Evolutionary conservation across 92 coral and sea anemone genomes (phyloP), one percentile per base, ranked within the genome.

Genomic region (Montipora capitata): DNA sequence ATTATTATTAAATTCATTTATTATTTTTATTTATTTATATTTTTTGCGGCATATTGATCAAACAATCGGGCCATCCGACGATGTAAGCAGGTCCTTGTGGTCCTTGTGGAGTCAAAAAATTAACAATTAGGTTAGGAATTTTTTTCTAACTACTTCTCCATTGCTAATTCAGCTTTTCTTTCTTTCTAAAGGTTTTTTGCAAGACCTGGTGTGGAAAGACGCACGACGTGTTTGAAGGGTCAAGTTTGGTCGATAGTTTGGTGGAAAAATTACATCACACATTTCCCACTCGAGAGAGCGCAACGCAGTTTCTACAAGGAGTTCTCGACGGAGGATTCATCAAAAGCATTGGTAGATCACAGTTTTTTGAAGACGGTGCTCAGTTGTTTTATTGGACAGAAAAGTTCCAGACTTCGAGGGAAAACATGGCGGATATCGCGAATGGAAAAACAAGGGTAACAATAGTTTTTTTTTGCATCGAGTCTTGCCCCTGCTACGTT

Each of bases 191-290:
- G 96, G 90, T 85, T 72, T 91, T 92, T 59, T 66, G 93, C 1
- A 94, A 91, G 75, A 90, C 86, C 18, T 94, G 96, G 96, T 77
- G 96, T 75, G 96, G 94, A 8, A 89, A 84, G 67, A 91, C 84
- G 9, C 91, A 87, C 89, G 79, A 88, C 27, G 93, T 92, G 74
- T 94, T 94, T 17, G 87, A 86, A 52, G 96, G 96, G 15, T 90
- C 94, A 78, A 85, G 74, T 15, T 90, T 91, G 38, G 70, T 94
- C 15, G 87, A 88, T 67, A 84, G 35, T 7, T 40, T 92, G 8
- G 17, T 88, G 52, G 40, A 51, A 71, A 75, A 73, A 17, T 82
- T 85, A 6, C 81, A 90, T 38, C n/a, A 80, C 61, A 87, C 66
- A 43, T 85, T 81, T 66, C 42, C 90, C 40, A 57, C 75, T 68